Evolutionary conservation across 2,113 vertebrate species (phyloP).

Genomic region (Ciconia boyciana): DNA sequence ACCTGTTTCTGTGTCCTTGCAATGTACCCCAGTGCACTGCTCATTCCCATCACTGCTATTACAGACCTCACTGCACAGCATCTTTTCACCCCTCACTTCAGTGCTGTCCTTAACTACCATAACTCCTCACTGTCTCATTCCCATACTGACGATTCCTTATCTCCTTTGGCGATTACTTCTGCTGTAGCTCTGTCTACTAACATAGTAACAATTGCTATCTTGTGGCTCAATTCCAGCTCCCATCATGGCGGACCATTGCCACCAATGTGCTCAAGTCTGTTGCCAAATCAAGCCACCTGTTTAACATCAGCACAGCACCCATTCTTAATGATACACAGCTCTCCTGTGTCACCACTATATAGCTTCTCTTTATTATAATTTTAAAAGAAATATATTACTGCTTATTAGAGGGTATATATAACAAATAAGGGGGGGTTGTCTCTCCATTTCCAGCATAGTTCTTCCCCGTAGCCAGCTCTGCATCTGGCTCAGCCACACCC

Average conservation of each 20-base stretch:
- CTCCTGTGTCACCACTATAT: fast-evolving
- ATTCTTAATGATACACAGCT: fast-evolving
- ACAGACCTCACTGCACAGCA: not conserved
- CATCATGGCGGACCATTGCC: not conserved
- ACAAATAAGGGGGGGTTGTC: fast-evolving
- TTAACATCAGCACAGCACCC: not conserved
- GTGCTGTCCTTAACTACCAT: not conserved
- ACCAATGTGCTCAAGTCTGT: not conserved
- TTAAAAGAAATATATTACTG: fast-evolving
- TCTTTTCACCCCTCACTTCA: not conserved
- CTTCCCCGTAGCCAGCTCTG: not conserved
- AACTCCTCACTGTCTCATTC: not conserved
- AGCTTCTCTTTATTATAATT: not conserved
- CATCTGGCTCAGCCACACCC: slow-evolving; percentile 45
- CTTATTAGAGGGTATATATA: fast-evolving
- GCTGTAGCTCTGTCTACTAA: not conserved
- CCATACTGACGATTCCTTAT: not conserved
- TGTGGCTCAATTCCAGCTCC: not conserved
- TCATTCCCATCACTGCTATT: fast-evolving
- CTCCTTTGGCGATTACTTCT: not conserved
- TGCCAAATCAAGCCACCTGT: not conserved
- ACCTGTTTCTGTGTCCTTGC: not conserved
- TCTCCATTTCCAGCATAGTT: not conserved
- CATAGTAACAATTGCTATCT: fast-evolving
- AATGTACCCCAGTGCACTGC: fast-evolving